Conservation (phyloP, 2,797 vertebrate genomes). For the Hoplostethus atlanticus region DNA sequence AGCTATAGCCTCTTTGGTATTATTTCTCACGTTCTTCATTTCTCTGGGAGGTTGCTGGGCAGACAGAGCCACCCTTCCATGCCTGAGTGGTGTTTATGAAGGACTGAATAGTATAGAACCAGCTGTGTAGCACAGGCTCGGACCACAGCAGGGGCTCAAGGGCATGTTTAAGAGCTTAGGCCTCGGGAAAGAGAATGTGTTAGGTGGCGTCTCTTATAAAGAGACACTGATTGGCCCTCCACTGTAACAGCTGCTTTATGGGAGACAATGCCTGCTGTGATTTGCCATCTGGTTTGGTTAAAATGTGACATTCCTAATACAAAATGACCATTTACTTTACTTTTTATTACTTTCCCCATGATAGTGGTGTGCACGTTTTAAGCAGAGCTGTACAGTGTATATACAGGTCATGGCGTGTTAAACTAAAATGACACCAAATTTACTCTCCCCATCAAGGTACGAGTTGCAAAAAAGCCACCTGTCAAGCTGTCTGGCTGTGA, state of each 20-base stretch:
- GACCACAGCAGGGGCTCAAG: constrained; percentile 33
- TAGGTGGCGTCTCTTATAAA: constrained; percentile 25
- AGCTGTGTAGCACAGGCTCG: constrained; percentile 44
- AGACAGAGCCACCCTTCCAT: constrained; percentile 37
- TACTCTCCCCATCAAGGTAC: constrained; percentile 64
- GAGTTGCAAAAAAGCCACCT: constrained; percentile 56
- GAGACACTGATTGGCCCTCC: constrained; percentile 24
- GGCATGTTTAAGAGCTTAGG: constrained; percentile 32
- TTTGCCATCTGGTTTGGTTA: constrained; percentile 34
- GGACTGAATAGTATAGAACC: constrained; percentile 11
- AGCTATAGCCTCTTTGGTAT: constrained; percentile 28
- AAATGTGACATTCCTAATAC: constrained; percentile 45
- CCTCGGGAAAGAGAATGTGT: constrained; percentile 19
- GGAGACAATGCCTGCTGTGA: constrained; percentile 22
- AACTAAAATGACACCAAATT: constrained; percentile 72
- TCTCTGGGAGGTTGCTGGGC: constrained; percentile 37
- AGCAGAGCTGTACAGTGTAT: constrained; percentile 42
- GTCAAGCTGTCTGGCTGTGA: constrained; percentile 60
- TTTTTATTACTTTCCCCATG: constrained; percentile 24
- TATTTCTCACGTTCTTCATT: constrained; percentile 50
- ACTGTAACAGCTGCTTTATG: constrained; percentile 17
- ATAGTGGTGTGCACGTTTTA: constrained; percentile 31
- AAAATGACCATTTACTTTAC: constrained; percentile 32
- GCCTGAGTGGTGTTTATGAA: constrained; percentile 55
- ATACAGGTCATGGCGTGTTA: constrained; percentile 60